phyloP scores from a whole-genome alignment of 2,797 vertebrate genomes.

The Lophotriccus pileatus region DNA sequence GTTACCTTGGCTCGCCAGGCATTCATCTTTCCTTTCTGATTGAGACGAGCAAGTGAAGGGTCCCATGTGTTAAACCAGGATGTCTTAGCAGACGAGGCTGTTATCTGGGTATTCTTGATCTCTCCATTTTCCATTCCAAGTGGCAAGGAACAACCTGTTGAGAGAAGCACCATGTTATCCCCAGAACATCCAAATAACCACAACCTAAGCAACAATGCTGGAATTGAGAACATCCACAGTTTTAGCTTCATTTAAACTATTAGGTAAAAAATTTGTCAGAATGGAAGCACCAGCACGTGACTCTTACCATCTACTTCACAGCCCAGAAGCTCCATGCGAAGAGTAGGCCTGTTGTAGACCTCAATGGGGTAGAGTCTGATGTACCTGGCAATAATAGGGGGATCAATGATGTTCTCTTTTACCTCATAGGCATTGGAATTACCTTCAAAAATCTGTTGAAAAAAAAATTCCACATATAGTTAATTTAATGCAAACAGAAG shows the following conservation, averaged over 20 bases:
- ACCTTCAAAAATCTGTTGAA: conserved; percentile 85
- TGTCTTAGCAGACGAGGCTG: conserved; percentile 83
- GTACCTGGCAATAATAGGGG: conserved; percentile 87
- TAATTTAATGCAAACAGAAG: background rate
- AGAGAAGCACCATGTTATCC: background rate
- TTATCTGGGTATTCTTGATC: conserved; percentile 83
- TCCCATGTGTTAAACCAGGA: conserved; percentile 85
- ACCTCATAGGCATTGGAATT: conserved; percentile 78
- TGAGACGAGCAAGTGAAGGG: conserved; percentile 85
- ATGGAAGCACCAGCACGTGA: background rate
- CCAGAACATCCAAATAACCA: background rate
- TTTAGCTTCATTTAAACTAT: background rate
- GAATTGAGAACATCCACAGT: background rate
- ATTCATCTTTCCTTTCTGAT: conserved; percentile 83
- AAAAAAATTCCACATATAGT: background rate
- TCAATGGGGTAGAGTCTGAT: conserved; percentile 83
- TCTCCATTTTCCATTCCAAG: conserved; percentile 86
- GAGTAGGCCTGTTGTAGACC: conserved; percentile 80
- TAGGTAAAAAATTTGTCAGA: background rate
- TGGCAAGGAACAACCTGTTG: conserved; percentile 89
- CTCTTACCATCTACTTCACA: conserved; percentile 90
- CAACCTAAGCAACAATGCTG: background rate
- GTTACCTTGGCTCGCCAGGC: conserved; percentile 92
- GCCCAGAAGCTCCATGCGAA: conserved; percentile 92
- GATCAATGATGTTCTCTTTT: conserved; percentile 85